phyloP scores from a whole-genome alignment of 92 coral and sea anemone species.

The Diadumene lineata region DNA sequence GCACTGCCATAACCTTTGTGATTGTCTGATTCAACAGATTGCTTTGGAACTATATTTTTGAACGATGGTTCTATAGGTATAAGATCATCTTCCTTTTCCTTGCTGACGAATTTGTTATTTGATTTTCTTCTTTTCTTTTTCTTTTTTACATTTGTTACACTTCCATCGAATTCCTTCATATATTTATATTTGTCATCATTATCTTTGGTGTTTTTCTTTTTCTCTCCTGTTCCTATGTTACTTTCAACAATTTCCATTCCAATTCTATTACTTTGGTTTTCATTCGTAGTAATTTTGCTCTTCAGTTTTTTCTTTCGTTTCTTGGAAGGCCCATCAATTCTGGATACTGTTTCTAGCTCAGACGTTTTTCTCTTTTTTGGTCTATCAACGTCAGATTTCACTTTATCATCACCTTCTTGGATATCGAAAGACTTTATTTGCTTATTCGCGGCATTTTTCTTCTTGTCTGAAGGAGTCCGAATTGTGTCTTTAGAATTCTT shows the following conservation, averaged over 20 bases:
- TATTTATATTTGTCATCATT: not conserved
- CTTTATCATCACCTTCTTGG: not conserved
- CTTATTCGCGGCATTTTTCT: not conserved
- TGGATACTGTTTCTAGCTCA: not conserved
- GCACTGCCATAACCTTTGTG: too few relatives aligned
- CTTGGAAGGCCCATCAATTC: too few relatives aligned
- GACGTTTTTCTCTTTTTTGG: slow-evolving; percentile 19
- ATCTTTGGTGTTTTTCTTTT: not conserved
- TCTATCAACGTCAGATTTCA: not conserved
- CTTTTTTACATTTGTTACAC: slow-evolving; percentile 5
- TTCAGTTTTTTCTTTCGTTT: slow-evolving; percentile 15
- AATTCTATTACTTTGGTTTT: not conserved
- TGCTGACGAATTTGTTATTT: not conserved
- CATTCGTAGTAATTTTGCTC: not conserved
- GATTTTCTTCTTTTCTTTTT: slow-evolving; percentile 13
- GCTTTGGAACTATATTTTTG: not conserved
- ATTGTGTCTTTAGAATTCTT: too few relatives aligned
- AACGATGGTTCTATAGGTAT: not conserved
- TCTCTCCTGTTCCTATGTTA: slow-evolving; percentile 7
- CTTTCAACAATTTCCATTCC: slow-evolving; percentile 9
- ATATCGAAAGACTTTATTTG: too few relatives aligned
- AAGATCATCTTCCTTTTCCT: not conserved
- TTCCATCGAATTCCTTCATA: not conserved
- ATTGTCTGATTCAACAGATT: not conserved
- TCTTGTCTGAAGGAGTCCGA: too few relatives aligned